Evolutionary conservation across 1,140 invertebrate genomes (phyloP), one percentile per base, ranked within the genome.

Genomic region (Trichonephila inaurata): DNA sequence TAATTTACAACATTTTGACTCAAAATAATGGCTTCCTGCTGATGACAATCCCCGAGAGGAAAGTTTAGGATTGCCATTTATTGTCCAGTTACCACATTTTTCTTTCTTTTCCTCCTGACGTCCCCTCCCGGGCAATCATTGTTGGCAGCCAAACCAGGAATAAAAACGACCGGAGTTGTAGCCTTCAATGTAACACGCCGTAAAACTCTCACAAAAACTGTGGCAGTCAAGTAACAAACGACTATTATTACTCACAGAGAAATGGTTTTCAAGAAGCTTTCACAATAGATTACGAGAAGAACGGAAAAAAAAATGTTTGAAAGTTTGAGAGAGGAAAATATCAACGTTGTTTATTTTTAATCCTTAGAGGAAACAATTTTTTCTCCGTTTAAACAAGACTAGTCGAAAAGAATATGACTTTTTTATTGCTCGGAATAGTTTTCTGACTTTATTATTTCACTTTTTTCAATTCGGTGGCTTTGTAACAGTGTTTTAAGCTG

Each of bases 191-290:
- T 51, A 89, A 89, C 88, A 89, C 40, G 51, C 64, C 88, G 66
- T 77, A 61, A 51, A 77, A 89, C n/a, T 16, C 33, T 60, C 19
- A 24, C 61, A 77, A 21, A 44, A 89, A 72, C 66, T 21, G 40
- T 58, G 14, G 88, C 44, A 87, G 58, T 40, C 60, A 58, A 72
- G 64, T 72, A n/a, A 89, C 72, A 89, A 72, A 89, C 33, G 88
- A 77, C 44, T 44, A 44, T 89, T 44, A 89, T 89, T 89, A 72
- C 88, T 89, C 88, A 89, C 64, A 88, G 33, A 12, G n/a, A 88
- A 66, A 88, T 88, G 86, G 60, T 62, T 88, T 88, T 66, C 40
- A 88, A 66, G 86, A 88, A 4, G 61, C 33, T 66, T 40, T 88
- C 86, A 88, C 61, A 66, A 88, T 88, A 33, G 10, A 88, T 88